Evolutionary conservation across 2,797 vertebrate genomes (phyloP).

Genomic region (Paramormyrops hopkinsi): DNA sequence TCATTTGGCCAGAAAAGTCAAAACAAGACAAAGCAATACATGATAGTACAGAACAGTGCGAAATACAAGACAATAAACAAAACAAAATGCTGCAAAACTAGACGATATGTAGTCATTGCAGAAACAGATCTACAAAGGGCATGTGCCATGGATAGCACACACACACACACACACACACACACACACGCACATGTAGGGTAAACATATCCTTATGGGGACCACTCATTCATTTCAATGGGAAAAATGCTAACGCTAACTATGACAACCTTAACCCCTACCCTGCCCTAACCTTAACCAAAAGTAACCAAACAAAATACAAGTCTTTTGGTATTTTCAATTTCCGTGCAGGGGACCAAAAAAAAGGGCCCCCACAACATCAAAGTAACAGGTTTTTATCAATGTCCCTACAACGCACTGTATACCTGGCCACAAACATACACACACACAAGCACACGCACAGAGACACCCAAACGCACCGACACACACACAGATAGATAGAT

Average conservation of each 20-base stretch:
- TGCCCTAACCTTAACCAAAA: background rate
- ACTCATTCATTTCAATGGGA: background rate
- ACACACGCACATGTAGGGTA: background rate
- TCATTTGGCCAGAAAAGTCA: background rate
- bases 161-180: background rate
- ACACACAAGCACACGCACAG: too few relatives aligned
- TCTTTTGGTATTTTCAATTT: background rate
- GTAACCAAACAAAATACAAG: background rate
- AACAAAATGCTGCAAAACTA: background rate
- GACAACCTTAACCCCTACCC: too few relatives aligned
- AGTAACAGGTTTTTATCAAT: background rate
- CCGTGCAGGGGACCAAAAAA: background rate
- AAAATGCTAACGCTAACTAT: background rate
- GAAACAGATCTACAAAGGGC: background rate
- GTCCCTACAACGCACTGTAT: background rate
- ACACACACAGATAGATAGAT: too few relatives aligned
- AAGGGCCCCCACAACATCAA: background rate
- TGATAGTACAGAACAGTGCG: background rate
- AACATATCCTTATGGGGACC: too few relatives aligned
- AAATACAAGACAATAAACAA: background rate
- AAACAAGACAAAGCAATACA: background rate
- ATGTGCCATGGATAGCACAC: background rate
- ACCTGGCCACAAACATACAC: background rate
- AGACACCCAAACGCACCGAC: too few relatives aligned
- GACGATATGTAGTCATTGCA: background rate